Evolutionary conservation across 2,888 invertebrate species (phyloP), one percentile per base, ranked within the genome.

Genomic region (Drosophila quinaria): DNA sequence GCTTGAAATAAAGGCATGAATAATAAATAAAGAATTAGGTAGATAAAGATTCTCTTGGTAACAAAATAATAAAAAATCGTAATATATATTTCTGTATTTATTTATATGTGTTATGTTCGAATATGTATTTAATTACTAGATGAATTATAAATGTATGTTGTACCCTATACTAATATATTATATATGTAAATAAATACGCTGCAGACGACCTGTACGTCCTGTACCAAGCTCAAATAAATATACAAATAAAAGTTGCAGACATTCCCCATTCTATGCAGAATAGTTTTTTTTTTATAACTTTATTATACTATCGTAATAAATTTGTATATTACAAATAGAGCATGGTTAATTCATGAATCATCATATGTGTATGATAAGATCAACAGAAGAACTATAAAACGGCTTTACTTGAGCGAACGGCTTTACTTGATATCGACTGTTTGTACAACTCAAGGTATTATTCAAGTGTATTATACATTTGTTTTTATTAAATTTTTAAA

Each of bases 391-490:
- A 19, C 3, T n/a, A 25, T n/a, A 25, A 37, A 8, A 8, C 29
- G 29, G 29, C 8, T 8, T 8, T 29, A 29, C 29, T 29, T 29
- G 29, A 8, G 29, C 29, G 29, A 29, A 29, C 29, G 29, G 8
- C 15, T 42, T 37, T 44, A 46, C 31, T 55, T 46, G 10, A 19
- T 19, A 50, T 31, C 52, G 49, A 55, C 37, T 65, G 39, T 54
- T 62, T 35, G 33, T 63, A 65, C 49, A 67, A 66, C 49, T 55
- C 31, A 50, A 17, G 33, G 5, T 29, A 58, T 69, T 31, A 17
- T 49, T 47, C 19, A n/a, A 59, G 77, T 76, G 73, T 77, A 74
- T 63, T 55, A 63, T 63, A 74, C 71, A 71, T 74, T 77, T 71
- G 50, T 19, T 42, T 55, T 41, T 47, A 58, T 58, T 41, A 31